phyloP scores from a whole-genome alignment of 2,113 vertebrate genomes.

The Delphinapterus leucas region DNA sequence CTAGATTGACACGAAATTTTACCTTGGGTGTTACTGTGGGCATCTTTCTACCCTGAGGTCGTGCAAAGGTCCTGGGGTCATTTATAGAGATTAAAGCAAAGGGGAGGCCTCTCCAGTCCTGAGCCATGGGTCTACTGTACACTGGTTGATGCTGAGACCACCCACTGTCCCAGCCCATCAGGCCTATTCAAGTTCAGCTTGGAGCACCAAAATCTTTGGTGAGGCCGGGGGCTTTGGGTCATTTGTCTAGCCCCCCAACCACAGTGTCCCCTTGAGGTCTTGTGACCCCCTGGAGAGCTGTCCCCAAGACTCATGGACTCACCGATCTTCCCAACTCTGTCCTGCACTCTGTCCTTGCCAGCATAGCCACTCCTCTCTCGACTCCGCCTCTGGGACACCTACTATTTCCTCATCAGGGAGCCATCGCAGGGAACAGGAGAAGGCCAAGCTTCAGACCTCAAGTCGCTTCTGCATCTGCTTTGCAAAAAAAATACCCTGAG shows the following conservation, averaged over 20 bases:
- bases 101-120: not conserved
- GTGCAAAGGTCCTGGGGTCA: not conserved
- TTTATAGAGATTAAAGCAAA: not conserved
- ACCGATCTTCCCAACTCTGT: not conserved
- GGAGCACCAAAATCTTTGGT: not conserved
- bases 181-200: not conserved
- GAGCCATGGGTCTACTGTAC: not conserved
- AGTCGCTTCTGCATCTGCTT: not conserved
- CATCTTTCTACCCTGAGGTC: not conserved
- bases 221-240: not conserved
- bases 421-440: not conserved
- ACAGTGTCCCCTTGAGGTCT: not conserved
- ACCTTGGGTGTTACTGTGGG: not conserved
- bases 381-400: not conserved
- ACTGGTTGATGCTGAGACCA: not conserved
- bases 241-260: not conserved
- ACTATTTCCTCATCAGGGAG: not conserved
- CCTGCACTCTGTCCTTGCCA: not conserved
- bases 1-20: not conserved
- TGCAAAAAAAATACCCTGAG: not conserved
- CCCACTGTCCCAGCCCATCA: accelerated
- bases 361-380: not conserved
- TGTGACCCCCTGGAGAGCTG: not conserved
- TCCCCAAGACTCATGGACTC: not conserved
- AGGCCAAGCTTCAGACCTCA: not conserved